Evolutionary conservation across 2,888 invertebrate genomes (phyloP).

Genomic region (Sinhomidia bicolor): DNA sequence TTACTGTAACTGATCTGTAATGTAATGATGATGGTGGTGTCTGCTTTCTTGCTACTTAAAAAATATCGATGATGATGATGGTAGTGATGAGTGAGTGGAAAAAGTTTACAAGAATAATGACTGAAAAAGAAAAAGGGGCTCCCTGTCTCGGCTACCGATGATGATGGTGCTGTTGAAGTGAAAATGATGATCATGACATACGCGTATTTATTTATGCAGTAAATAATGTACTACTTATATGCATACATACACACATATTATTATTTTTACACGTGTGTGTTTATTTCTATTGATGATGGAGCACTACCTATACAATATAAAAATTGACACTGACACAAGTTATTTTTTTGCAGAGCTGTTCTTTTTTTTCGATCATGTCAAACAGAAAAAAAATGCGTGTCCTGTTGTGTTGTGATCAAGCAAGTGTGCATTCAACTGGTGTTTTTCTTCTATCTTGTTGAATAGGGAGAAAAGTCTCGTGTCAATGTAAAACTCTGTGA

Average conservation of each 20-base stretch:
- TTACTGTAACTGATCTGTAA: constrained; percentile 35
- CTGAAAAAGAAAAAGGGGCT: constrained; percentile 36
- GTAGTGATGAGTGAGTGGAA: constrained; percentile 30
- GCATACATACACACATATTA: not conserved
- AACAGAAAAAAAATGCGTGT: constrained; percentile 46
- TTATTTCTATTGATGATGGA: constrained; percentile 10
- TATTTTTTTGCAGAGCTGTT: constrained; percentile 48
- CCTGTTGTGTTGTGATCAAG: constrained; percentile 57
- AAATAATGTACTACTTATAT: too few relatives aligned
- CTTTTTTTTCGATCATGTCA: constrained; percentile 40
- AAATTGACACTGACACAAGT: constrained; percentile 66
- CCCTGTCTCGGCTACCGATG: constrained; percentile 63
- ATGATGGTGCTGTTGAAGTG: constrained; percentile 30
- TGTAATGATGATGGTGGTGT: not conserved
- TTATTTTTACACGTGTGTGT: not conserved
- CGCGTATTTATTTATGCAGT: too few relatives aligned
- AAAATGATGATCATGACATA: constrained; percentile 35
- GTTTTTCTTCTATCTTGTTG: constrained; percentile 6
- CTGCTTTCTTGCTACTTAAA: not conserved
- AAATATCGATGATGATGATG: too few relatives aligned
- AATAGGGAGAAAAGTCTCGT: constrained; percentile 9
- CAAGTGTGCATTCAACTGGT: constrained; percentile 51
- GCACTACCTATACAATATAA: not conserved
- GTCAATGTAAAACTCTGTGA: constrained; percentile 32
- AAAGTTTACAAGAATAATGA: constrained; percentile 47